Percentiles rank a stretch among this genome's conserved stretches.
These are phyloP conservation scores for Aurelia aurita complex sp. Pacific DNA, from an alignment of 30 jellyfish, hydroid and myxozoan genomes.

Conservation along the genomic window DNA sequence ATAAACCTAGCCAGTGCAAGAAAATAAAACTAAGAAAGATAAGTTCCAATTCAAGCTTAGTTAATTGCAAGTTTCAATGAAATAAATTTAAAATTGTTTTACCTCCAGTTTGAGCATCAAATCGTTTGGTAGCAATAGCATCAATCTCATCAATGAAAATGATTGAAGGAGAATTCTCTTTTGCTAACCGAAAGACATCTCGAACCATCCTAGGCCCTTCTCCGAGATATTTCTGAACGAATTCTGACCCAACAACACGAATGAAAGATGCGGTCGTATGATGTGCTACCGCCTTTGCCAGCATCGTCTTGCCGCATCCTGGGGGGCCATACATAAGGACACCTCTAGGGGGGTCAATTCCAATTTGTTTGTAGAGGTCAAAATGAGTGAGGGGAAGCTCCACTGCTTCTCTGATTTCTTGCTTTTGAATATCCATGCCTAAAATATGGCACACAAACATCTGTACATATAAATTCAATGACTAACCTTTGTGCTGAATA, in stretches of 20 bases:
- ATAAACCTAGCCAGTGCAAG: too few relatives aligned
- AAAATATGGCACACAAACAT: background rate
- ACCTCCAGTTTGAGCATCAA: slow-evolving; percentile 99
- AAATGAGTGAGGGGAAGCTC: slow-evolving; percentile 96
- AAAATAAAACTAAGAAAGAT: too few relatives aligned
- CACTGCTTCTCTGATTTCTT: slow-evolving; percentile 98
- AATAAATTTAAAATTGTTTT: background rate
- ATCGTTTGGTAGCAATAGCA: slow-evolving; percentile 98
- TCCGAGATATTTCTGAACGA: slow-evolving; percentile 96
- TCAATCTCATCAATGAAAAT: slow-evolving; percentile 96
- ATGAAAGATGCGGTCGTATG: slow-evolving; percentile 97
- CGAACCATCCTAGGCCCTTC: slow-evolving; percentile 99
- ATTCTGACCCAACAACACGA: slow-evolving; percentile 97
- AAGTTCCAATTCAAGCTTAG: too few relatives aligned
- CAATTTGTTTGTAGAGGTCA: slow-evolving; percentile 94
- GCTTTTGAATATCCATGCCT: slow-evolving; percentile 98
- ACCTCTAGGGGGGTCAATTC: slow-evolving; percentile 99
- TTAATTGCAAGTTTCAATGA: background rate
- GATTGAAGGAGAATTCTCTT: slow-evolving; percentile 96
- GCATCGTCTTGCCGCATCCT: slow-evolving; percentile 98
- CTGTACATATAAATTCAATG: background rate
- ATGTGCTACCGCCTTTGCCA: slow-evolving; percentile 99
- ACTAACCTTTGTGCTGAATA: too few relatives aligned
- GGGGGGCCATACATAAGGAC: slow-evolving; percentile 99
- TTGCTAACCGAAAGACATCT: slow-evolving; percentile 96